phyloP scores from a whole-genome alignment of 1,140 invertebrate species.

The Rhagoletis zephyria region DNA sequence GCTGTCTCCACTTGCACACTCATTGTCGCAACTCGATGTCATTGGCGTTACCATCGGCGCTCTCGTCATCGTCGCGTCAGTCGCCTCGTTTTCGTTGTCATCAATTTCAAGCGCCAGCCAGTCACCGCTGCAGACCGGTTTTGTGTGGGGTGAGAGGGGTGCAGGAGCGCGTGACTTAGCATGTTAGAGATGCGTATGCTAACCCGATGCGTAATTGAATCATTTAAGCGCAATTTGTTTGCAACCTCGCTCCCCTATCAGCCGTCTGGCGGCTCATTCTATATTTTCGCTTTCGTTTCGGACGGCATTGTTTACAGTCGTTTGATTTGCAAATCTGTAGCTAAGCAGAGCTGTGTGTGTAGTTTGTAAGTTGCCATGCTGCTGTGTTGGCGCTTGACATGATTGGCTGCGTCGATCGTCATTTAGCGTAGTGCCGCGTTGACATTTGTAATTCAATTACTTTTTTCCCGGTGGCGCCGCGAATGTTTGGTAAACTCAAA shows the following conservation, averaged over 20 bases:
- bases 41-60: not conserved
- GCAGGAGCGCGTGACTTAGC: not conserved
- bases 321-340: conserved; percentile 8
- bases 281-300: not conserved
- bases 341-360: not conserved
- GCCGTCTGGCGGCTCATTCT: not conserved
- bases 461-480: not conserved
- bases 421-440: not conserved
- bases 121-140: not conserved
- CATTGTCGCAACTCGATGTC: not conserved
- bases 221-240: conserved; percentile 51
- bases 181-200: not conserved
- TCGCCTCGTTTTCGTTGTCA: conserved; percentile 23
- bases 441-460: conserved; percentile 50
- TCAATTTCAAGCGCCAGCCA: not conserved
- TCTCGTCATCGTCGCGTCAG: too few relatives aligned
- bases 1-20: conserved; percentile 9
- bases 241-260: not conserved
- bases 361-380: not conserved
- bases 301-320: not conserved
- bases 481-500: not conserved
- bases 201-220: conserved; percentile 48
- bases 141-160: not conserved
- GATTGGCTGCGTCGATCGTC: not conserved
- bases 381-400: not conserved